phyloP scores from a whole-genome alignment of 2,797 vertebrate genomes.

The Acropternis orthonyx region DNA sequence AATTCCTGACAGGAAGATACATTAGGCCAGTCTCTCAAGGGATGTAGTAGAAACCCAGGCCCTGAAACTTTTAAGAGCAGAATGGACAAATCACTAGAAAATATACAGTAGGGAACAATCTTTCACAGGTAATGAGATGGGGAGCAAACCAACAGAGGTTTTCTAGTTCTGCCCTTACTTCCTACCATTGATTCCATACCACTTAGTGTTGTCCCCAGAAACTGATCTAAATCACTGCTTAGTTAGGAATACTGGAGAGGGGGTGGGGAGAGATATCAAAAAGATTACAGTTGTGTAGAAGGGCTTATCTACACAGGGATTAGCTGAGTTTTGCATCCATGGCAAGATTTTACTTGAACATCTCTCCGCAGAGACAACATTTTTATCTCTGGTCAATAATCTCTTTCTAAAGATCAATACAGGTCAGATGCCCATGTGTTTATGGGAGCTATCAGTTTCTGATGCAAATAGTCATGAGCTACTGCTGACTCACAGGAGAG shows the following conservation, averaged over 20 bases:
- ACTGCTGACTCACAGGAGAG: neutral
- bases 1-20: conserved; percentile 46
- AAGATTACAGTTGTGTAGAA: neutral
- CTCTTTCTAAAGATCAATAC: neutral
- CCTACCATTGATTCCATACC: conserved; percentile 18
- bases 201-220: conserved; percentile 23
- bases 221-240: conserved; percentile 4
- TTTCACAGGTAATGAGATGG: conserved; percentile 60
- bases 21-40: conserved; percentile 9
- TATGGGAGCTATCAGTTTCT: neutral
- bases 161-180: conserved; percentile 7
- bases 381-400: neutral
- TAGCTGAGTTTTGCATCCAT: rapidly evolving
- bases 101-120: conserved; percentile 49
- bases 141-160: neutral
- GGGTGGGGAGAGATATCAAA: neutral
- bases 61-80: conserved; percentile 50
- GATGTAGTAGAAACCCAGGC: neutral
- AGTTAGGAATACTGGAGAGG: neutral
- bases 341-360: neutral
- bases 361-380: neutral
- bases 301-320: neutral
- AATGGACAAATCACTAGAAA: conserved; percentile 49
- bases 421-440: neutral
- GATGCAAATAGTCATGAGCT: neutral